These are phyloP conservation scores for Drosophila mayaguana DNA, from an alignment of 2,888 invertebrate genomes.

Conservation along the genomic window DNA sequence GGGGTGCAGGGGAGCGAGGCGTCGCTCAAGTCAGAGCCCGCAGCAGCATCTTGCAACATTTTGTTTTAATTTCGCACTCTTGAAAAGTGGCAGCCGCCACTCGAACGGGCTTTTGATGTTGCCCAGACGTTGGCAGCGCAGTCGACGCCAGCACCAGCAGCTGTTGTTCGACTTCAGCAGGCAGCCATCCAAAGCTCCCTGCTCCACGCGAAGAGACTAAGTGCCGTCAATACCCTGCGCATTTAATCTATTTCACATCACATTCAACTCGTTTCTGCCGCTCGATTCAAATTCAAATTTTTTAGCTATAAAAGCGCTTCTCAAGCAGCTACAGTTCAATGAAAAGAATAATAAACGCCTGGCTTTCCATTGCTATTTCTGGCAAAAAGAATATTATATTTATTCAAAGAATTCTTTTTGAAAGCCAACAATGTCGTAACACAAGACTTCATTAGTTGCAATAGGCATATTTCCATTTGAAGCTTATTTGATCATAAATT, in stretches of 20 bases:
- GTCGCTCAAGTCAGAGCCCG: conserved; percentile 51
- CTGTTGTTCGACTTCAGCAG: conserved; percentile 54
- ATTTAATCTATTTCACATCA: conserved; percentile 1
- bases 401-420: not conserved
- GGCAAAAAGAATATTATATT: not conserved
- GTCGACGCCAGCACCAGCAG: conserved; percentile 38
- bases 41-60: conserved; percentile 77
- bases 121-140: conserved; percentile 50
- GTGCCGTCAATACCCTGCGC: conserved; percentile 20
- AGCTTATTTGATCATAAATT: not conserved
- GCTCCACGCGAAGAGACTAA: conserved; percentile 12
- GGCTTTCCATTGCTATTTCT: not conserved
- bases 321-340: not conserved
- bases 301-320: not conserved
- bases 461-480: not conserved
- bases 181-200: conserved; percentile 31
- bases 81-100: conserved; percentile 75
- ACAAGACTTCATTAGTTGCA: not conserved
- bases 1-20: not conserved
- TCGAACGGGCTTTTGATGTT: conserved; percentile 72
- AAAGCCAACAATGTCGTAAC: not conserved
- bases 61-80: conserved; percentile 79
- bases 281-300: conserved; percentile 9
- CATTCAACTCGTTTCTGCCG: not conserved
- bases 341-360: not conserved